Evolutionary conservation across 2,113 vertebrate genomes (phyloP), one percentile per base, ranked within the genome.

Genomic region (Ibidorhyncha struthersii): DNA sequence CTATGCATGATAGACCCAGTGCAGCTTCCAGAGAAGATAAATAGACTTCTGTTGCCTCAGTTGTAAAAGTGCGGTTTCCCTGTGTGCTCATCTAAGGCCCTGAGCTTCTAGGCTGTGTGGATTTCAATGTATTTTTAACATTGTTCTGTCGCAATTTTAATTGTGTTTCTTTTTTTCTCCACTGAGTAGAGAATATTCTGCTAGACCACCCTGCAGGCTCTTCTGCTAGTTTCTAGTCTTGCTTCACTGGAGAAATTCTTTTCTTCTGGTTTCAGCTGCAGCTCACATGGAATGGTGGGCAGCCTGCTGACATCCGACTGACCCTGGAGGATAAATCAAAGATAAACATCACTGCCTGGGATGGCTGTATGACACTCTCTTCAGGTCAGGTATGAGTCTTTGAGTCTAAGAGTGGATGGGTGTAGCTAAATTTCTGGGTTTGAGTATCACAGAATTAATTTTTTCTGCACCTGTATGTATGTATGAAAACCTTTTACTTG

Each of bases 311-410:
- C 16, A 50, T 99, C 72, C 96, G 59, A 16, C 56, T 99, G 74
- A 97, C 58, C 45, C 93, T 99, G 91, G 97, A 98, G 61, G 96
- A 98, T 47, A 98, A 96, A 74, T 98, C 98, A 91, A 97, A 84
- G 21, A 16, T 14, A 11, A 86, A 89, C 70, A 77, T 96, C 94
- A 97, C 95, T 66, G 90, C 94, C 67, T 98, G 98, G 97, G 95
- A 96, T 63, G 98, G 98, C 11, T 99, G 99, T 84, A 63, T 98
- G 74, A 95, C 97, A 12, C 73, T 98, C 74, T 97, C 98, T 58
- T 96, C 97, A 4, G 98, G 98, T 58, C 98, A 98, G 98, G 99
- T 98, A 98, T 2, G 41, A 40, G 10, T 16, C 27, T 61, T 27
- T 11, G 4, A 22, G 14, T 12, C 52, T 16, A 36, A 36, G 53